Percentiles rank a stretch among this genome's conserved stretches.
These are phyloP conservation scores for Anthopleura xanthogrammica DNA, from an alignment of 92 coral and sea anemone species.

Conservation along the genomic window DNA sequence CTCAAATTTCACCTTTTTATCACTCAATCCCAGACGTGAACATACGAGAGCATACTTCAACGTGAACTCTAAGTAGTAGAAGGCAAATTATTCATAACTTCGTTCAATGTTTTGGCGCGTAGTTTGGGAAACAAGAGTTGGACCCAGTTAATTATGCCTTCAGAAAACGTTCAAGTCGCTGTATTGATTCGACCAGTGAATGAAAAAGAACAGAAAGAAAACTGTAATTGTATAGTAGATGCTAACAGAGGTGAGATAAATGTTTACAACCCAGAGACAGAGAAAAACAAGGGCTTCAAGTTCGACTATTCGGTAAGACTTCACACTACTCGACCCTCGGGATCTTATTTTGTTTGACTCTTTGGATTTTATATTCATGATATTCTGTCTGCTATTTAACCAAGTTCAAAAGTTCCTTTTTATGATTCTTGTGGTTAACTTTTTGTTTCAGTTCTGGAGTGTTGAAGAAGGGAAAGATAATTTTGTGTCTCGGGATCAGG, in stretches of 20 bases:
- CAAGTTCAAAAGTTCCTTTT: neutral
- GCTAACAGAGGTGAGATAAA: constrained; percentile 65
- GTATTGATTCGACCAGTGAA: constrained; percentile 77
- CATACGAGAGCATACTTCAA: constrained; percentile 24
- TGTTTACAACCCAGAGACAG: constrained; percentile 75
- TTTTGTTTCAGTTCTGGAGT: constrained; percentile 36
- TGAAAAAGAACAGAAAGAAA: constrained; percentile 67
- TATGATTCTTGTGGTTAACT: neutral
- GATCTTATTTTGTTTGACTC: neutral
- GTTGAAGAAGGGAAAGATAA: constrained; percentile 25
- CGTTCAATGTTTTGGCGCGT: constrained; percentile 60
- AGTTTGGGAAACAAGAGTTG: constrained; percentile 32
- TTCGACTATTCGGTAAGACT: constrained; percentile 85
- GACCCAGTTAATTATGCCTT: constrained; percentile 38
- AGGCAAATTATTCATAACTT: constrained; percentile 10
- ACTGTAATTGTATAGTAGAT: constrained; percentile 65
- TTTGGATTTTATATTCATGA: neutral
- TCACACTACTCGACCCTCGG: neutral
- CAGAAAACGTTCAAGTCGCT: constrained; percentile 73
- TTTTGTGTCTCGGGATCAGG: constrained; percentile 45
- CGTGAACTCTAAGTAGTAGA: constrained; percentile 5
- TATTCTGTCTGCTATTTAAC: neutral
- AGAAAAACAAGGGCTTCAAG: constrained; percentile 73
- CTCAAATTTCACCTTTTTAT: constrained; percentile 34
- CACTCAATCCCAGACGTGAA: constrained; percentile 18